phyloP scores from a whole-genome alignment of 2,888 invertebrate species.

The Eudasyphora cyanicolor region DNA sequence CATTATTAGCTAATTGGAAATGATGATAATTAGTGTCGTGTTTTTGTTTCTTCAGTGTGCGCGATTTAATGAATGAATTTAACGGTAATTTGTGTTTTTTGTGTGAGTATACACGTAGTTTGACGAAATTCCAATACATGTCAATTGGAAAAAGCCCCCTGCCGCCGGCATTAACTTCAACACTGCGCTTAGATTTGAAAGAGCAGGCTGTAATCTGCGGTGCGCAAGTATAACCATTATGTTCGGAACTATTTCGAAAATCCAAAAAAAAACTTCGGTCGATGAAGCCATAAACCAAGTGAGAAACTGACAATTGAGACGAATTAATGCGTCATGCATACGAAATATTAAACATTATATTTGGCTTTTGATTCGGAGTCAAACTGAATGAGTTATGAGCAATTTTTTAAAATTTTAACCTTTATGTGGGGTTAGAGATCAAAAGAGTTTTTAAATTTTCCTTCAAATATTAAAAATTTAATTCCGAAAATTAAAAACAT shows the following conservation, averaged over 20 bases:
- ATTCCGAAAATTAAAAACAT: too few species aligned
- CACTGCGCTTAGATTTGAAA: neutral
- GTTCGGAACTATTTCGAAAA: neutral
- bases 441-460: too few species aligned
- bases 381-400: neutral
- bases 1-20: neutral
- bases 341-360: neutral
- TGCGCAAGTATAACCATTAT: neutral
- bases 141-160: neutral
- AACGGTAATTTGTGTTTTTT: neutral
- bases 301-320: neutral
- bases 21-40: neutral
- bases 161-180: too few species aligned
- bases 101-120: neutral
- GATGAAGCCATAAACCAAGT: neutral
- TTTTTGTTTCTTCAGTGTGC: neutral
- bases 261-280: too few species aligned
- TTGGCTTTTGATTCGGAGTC: too few species aligned
- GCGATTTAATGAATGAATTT: conserved; percentile 8
- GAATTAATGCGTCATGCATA: neutral
- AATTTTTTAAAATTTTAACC: neutral
- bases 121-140: neutral
- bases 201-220: neutral
- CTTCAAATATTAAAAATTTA: too few species aligned
- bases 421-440: too few species aligned